phyloP scores from a whole-genome alignment of 2,797 vertebrate species.

The Emys orbicularis region DNA sequence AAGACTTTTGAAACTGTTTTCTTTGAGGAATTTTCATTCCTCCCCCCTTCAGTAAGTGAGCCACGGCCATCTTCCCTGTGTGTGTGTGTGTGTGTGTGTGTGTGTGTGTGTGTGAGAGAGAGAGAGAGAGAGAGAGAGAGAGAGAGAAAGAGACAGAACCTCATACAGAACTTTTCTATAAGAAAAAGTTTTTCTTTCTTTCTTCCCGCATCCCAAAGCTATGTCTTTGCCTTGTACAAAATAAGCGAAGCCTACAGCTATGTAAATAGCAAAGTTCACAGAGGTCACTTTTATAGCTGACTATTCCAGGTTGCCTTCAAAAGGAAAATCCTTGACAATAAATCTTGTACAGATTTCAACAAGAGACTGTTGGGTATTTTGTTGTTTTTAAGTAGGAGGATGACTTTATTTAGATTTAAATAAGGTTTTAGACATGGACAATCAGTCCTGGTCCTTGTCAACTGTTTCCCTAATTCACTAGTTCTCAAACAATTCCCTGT shows the following conservation, averaged over 20 bases:
- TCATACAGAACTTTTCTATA: background rate
- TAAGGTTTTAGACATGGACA: background rate
- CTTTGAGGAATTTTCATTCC: background rate
- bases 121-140: too few relatives aligned
- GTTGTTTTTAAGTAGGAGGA: background rate
- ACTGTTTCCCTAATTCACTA: background rate
- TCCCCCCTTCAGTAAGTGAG: background rate
- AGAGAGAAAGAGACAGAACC: too few relatives aligned
- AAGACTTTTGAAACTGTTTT: accelerated
- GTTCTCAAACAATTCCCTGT: background rate
- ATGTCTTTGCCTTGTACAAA: background rate
- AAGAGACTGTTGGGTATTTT: background rate
- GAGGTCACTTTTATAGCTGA: background rate
- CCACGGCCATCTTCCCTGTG: background rate
- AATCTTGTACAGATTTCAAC: background rate
- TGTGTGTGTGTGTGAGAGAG: too few relatives aligned
- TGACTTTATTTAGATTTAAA: background rate
- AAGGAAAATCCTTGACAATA: background rate
- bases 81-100: too few relatives aligned
- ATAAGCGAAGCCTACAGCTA: background rate
- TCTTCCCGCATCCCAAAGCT: background rate
- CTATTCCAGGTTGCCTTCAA: background rate
- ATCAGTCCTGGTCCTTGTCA: background rate
- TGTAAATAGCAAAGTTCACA: background rate
- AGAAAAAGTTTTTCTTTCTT: background rate